These are phyloP conservation scores for Lypha dubia DNA, from an alignment of 2,888 invertebrate species.

Conservation along the genomic window DNA sequence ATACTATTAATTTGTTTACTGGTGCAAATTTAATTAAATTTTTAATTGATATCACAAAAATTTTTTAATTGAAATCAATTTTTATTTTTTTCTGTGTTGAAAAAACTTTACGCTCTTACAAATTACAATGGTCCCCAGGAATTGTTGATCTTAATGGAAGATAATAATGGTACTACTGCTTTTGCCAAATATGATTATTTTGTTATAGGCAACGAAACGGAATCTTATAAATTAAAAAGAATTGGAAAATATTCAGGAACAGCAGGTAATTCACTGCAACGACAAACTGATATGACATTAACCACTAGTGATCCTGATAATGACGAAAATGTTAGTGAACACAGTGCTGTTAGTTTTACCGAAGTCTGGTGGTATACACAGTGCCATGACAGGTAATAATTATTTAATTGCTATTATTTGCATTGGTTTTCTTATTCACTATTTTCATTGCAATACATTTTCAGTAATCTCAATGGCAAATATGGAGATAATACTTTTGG, in stretches of 20 bases:
- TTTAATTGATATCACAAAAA: no score
- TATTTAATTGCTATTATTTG: no score
- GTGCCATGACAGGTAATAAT: conserved; percentile 33
- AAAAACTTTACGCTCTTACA: conserved; percentile 25
- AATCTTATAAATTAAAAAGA: conserved; percentile 46
- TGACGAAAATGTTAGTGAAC: no score
- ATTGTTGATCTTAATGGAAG: conserved; percentile 34
- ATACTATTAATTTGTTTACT: no score
- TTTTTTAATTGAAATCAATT: no score
- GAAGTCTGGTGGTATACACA: conserved; percentile 55
- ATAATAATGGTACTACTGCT: background rate
- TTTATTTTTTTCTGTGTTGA: no score
- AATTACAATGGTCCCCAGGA: conserved; percentile 36
- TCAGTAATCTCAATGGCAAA: conserved; percentile 45
- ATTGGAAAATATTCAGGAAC: conserved; percentile 51
- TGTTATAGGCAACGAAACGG: conserved; percentile 18
- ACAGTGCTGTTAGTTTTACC: conserved; percentile 21
- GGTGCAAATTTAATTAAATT: no score
- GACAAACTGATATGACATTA: conserved; percentile 37
- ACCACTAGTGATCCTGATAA: conserved; percentile 39
- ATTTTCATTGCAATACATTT: background rate
- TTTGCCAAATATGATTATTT: conserved; percentile 48
- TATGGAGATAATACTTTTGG: conserved; percentile 15
- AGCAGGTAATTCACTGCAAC: conserved; percentile 46
- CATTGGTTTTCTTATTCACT: no score